A percentile compares a stretch with the other conserved stretches of the same genome.
phyloP scores from a whole-genome alignment of 1,140 invertebrate species.

The Coelopa frigida region DNA sequence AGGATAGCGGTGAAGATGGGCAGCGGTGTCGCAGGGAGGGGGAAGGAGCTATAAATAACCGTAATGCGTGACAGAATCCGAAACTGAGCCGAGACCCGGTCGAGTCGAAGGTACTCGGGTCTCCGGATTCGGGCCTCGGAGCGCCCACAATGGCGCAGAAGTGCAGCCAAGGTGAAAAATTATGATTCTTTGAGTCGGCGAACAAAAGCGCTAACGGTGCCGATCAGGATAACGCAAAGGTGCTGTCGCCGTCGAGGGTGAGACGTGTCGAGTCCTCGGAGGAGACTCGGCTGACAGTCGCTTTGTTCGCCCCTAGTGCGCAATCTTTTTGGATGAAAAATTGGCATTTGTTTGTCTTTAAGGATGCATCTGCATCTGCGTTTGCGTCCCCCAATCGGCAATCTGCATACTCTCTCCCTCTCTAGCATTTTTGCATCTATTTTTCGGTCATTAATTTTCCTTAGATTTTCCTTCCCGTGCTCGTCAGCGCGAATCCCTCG shows the following conservation, averaged over 20 bases:
- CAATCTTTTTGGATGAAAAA: slow-evolving; percentile 11
- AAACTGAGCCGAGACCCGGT: neutral
- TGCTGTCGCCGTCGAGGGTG: too few species aligned
- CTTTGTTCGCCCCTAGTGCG: too few species aligned
- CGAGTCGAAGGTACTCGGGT: neutral
- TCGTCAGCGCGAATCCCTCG: neutral
- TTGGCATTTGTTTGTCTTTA: slow-evolving; percentile 7
- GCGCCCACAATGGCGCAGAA: slow-evolving; percentile 8
- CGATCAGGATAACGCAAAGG: too few species aligned
- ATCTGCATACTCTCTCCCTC: slow-evolving; percentile 2
- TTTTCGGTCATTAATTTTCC: neutral
- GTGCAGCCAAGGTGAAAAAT: slow-evolving; percentile 7
- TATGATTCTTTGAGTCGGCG: too few species aligned
- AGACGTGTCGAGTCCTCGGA: too few species aligned
- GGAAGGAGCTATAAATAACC: slow-evolving; percentile 9
- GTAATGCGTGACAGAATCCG: slow-evolving; percentile 1
- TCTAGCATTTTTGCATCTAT: neutral
- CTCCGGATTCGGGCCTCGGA: too few species aligned
- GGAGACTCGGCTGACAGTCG: too few species aligned
- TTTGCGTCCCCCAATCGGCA: slow-evolving; percentile 2
- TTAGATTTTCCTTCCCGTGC: neutral
- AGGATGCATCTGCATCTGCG: neutral
- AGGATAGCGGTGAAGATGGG: slow-evolving; percentile 3
- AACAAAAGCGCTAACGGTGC: too few species aligned
- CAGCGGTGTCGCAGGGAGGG: neutral